These are phyloP conservation scores for Chymomyza costata DNA, from an alignment of 1,140 invertebrate species.

Conservation along the genomic window DNA sequence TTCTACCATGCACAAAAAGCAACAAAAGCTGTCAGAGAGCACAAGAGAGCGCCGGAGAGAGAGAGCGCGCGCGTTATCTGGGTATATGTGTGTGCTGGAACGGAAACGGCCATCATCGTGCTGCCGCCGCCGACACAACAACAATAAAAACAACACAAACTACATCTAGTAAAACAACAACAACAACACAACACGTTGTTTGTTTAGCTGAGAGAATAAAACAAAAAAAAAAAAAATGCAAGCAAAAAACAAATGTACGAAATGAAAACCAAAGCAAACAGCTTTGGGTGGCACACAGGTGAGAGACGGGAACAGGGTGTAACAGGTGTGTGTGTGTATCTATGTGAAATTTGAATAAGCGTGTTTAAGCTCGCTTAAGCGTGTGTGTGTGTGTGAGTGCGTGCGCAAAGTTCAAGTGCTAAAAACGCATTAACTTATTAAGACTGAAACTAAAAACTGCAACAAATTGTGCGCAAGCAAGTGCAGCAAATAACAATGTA, in stretches of 20 bases:
- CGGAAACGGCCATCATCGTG: constrained; percentile 74
- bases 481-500: constrained; percentile 5
- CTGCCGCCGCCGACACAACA: constrained; percentile 47
- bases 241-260: constrained; percentile 34
- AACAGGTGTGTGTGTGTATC: constrained; percentile 56
- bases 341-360: no score
- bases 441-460: no score
- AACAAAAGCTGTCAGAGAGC: neutral
- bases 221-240: constrained; percentile 39
- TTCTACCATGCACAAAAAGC: no score
- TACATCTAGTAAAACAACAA: constrained; percentile 64
- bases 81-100: constrained; percentile 38
- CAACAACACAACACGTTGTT: constrained; percentile 46
- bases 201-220: constrained; percentile 51
- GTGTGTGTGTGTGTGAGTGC: no score
- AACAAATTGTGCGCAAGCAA: no score
- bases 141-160: constrained; percentile 33
- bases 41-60: constrained; percentile 8
- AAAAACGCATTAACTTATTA: no score
- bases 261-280: constrained; percentile 43
- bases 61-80: constrained; percentile 14
- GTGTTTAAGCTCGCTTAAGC: constrained; percentile 9
- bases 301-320: constrained; percentile 41
- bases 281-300: constrained; percentile 51
- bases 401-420: constrained; percentile 30